Percentiles rank a stretch among this genome's conserved stretches.
These are phyloP conservation scores for Sinocyclocheilus anshuiensis DNA, from an alignment of 2,113 vertebrate species.

Conservation along the genomic window DNA sequence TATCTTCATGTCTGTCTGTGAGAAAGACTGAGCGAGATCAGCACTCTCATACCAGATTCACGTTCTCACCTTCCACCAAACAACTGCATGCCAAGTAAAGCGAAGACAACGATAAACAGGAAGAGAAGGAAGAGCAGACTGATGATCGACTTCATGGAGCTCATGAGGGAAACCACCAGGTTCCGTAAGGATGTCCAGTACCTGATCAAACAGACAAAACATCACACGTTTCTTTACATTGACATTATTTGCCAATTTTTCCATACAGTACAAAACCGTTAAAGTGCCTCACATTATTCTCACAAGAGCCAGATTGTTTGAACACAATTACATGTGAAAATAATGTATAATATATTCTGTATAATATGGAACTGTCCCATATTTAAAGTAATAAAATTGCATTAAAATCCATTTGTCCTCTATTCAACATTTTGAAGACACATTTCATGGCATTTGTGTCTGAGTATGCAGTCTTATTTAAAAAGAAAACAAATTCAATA, in stretches of 20 bases:
- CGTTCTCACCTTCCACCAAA: constrained; percentile 76
- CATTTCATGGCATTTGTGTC: background rate
- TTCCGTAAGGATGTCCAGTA: constrained; percentile 82
- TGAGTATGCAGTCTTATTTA: too few relatives aligned
- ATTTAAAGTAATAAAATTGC: background rate
- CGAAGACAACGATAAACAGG: constrained; percentile 80
- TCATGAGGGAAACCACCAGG: constrained; percentile 82
- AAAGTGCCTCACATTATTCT: background rate
- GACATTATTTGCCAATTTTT: background rate
- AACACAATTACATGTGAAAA: background rate
- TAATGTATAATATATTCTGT: too few relatives aligned
- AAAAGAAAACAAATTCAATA: too few relatives aligned
- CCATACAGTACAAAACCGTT: background rate
- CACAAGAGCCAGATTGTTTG: background rate
- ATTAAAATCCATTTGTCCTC: too few relatives aligned
- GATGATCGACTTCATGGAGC: constrained; percentile 84
- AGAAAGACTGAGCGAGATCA: background rate
- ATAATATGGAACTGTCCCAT: background rate
- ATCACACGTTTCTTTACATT: background rate
- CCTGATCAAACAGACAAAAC: constrained; percentile 50
- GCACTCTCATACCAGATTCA: background rate
- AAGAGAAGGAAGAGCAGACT: constrained; percentile 82
- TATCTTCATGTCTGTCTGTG: background rate
- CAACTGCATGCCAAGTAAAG: constrained; percentile 80
- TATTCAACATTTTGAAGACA: too few relatives aligned